Evolutionary conservation across 2,797 vertebrate species (phyloP).

Genomic region (Apogon talboti): DNA sequence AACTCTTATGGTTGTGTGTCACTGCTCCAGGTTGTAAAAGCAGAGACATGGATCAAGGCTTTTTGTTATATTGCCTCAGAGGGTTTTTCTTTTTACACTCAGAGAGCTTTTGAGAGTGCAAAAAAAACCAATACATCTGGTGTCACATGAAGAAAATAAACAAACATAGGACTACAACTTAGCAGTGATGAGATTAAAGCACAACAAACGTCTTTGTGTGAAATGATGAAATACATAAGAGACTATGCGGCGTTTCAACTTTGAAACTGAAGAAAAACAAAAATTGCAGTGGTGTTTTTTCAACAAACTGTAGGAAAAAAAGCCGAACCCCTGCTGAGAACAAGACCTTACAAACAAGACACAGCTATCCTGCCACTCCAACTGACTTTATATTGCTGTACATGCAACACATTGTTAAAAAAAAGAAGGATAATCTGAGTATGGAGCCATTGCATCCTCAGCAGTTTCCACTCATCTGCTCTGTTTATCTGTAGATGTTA

Average conservation of each 20-base stretch:
- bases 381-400: not conserved
- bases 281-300: constrained; percentile 33
- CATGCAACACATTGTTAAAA: constrained; percentile 19
- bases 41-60: constrained; percentile 10
- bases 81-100: constrained; percentile 36
- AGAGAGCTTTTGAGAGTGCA: constrained; percentile 28
- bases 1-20: not conserved
- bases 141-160: constrained; percentile 12
- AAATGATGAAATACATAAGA: constrained; percentile 50
- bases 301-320: constrained; percentile 14
- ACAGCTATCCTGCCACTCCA: constrained; percentile 13
- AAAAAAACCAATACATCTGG: constrained; percentile 11
- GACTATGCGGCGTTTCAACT: constrained; percentile 26
- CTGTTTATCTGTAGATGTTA: constrained; percentile 19
- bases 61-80: constrained; percentile 8
- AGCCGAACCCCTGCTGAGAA: constrained; percentile 40
- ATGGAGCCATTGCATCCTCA: constrained; percentile 12
- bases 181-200: constrained; percentile 39
- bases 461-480: constrained; percentile 6
- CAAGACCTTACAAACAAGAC: constrained; percentile 18
- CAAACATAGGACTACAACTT: constrained; percentile 28
- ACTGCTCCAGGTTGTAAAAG: not conserved
- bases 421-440: constrained; percentile 15
- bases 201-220: constrained; percentile 23
- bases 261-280: constrained; percentile 40